phyloP scores from a whole-genome alignment of 2,888 invertebrate species.

The Dastarcus helophoroides region DNA sequence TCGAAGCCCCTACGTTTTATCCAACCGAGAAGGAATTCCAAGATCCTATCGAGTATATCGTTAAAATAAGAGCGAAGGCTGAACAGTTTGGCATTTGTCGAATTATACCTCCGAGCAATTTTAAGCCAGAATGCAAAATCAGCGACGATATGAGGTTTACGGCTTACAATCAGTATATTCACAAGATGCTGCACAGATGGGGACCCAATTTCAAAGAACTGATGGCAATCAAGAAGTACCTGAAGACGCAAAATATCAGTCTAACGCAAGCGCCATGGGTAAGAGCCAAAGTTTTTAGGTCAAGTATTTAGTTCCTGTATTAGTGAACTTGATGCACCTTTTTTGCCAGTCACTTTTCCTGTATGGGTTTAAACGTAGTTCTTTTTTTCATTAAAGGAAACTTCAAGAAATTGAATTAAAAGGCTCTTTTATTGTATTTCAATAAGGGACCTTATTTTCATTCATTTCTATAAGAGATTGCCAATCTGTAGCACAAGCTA shows the following conservation, averaged over 20 bases:
- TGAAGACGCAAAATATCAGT: constrained; percentile 64
- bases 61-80: constrained; percentile 62
- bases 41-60: constrained; percentile 78
- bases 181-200: constrained; percentile 80
- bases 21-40: constrained; percentile 75
- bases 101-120: constrained; percentile 70
- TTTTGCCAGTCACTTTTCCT: too few relatives aligned
- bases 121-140: constrained; percentile 71
- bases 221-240: constrained; percentile 71
- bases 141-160: constrained; percentile 78
- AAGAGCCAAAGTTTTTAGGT: constrained; percentile 27
- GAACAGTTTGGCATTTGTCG: constrained; percentile 78
- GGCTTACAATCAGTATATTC: constrained; percentile 81
- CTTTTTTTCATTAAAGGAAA: too few relatives aligned
- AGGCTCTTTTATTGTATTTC: too few relatives aligned
- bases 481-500: too few relatives aligned
- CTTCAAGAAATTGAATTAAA: too few relatives aligned
- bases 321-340: constrained; percentile 5
- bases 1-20: constrained; percentile 68
- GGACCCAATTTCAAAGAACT: constrained; percentile 77
- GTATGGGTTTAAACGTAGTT: too few relatives aligned
- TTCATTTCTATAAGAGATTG: too few relatives aligned
- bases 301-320: too few relatives aligned
- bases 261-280: constrained; percentile 70
- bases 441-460: too few relatives aligned